Evolutionary conservation across 2,797 vertebrate species (phyloP).

Genomic region (Phalloptychus januarius): DNA sequence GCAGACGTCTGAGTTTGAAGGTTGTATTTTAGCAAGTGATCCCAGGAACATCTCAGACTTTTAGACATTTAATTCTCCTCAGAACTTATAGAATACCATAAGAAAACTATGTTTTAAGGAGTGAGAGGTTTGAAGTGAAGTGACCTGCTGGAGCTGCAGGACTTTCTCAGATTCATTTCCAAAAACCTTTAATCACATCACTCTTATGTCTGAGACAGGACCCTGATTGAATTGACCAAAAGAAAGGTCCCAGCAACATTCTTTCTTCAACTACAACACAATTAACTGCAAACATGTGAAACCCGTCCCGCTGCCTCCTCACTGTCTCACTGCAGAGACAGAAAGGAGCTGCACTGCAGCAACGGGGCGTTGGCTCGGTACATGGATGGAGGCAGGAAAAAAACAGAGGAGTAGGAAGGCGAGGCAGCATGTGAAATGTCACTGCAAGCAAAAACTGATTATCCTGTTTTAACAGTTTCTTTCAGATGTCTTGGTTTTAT

Average conservation of each 20-base stretch:
- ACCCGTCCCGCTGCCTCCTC: constrained; percentile 33
- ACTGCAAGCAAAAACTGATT: neutral
- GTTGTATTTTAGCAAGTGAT: constrained; percentile 8
- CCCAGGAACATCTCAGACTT: neutral
- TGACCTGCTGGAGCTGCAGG: neutral
- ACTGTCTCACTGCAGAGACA: constrained; percentile 61
- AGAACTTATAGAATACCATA: neutral
- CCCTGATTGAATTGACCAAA: neutral
- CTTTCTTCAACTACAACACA: neutral
- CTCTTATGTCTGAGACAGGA: neutral
- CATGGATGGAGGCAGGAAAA: constrained; percentile 37
- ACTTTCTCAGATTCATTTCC: neutral
- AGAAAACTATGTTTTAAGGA: neutral
- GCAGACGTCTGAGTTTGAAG: neutral
- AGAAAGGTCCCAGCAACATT: too few species aligned
- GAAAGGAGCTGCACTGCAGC: constrained; percentile 79
- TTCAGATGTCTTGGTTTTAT: neutral
- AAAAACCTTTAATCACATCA: neutral
- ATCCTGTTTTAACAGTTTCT: neutral
- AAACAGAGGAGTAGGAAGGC: constrained; percentile 25
- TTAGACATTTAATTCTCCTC: neutral
- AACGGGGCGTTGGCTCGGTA: constrained; percentile 77
- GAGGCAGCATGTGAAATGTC: constrained; percentile 13
- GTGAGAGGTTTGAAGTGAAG: neutral
- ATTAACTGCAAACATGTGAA: neutral